Evolutionary conservation across 1,140 invertebrate genomes (phyloP), one percentile per base, ranked within the genome.

Genomic region (Formica selysi): DNA sequence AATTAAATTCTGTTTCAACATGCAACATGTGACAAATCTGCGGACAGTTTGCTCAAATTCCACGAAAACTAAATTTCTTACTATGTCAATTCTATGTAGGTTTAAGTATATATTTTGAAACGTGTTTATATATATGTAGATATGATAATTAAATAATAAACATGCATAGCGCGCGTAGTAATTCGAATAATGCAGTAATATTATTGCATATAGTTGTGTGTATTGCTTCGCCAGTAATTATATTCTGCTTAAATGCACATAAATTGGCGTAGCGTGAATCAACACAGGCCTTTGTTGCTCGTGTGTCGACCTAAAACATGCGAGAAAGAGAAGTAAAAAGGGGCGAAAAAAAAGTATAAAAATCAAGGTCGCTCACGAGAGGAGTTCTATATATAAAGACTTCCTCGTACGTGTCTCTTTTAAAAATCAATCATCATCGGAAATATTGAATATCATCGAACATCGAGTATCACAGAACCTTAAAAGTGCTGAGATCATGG

Each of bases 321-420:
- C 16, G 13, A 65, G 3, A 32, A n/a, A 54, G 48, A 54, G 48
- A 54, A 6, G 6, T 19, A 54, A 6, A 54, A 10, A 32, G 16
- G 19, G 6, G 3, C n/a, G 41, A 22, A 3, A 48, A 70, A 59
- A 59, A n/a, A 22, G 8, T 19, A 61, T 8, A 22, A 38, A 38
- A 38, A 38, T 11, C 41, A 44, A 44, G 41, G 10, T 13, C 10
- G 41, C 41, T 59, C 51, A 38, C 4, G 10, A 19, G 26, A 62
- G 7, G n/a, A 22, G 13, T 22, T n/a, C n/a, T 57, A 59, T 74
- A 59, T 74, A 74, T 74, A 74, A 74, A 38, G n/a, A 13, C 3
- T 6, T 74, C 22, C 6, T 26, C 32, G 6, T 22, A 13, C n/a
- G 6, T 19, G 0, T 16, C 4, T 16, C 6, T 3, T 36, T 74